Conservation (phyloP, 1,140 invertebrate species). For the Euborellia annulipes region DNA sequence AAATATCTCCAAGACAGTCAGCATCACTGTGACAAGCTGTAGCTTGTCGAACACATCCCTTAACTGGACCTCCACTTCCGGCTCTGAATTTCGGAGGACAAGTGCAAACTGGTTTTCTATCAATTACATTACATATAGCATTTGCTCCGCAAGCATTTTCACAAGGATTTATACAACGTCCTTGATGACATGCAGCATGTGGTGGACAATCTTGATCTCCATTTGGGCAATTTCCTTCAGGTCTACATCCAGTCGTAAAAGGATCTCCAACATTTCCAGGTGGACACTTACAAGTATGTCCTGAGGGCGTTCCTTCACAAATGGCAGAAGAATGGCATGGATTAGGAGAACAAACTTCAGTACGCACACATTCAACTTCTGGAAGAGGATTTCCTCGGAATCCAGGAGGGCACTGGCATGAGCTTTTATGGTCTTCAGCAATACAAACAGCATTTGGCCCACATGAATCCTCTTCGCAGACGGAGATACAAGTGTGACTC, state of each 20-base stretch:
- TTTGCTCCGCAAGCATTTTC: conserved; percentile 59
- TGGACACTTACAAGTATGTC: conserved; percentile 60
- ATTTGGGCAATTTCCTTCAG: conserved; percentile 50
- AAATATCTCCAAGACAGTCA: conserved; percentile 61
- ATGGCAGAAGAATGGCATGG: conserved; percentile 66
- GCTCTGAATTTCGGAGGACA: conserved; percentile 57
- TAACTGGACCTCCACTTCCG: conserved; percentile 36
- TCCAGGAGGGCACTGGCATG: conserved; percentile 71
- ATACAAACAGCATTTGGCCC: conserved; percentile 77
- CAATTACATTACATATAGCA: conserved; percentile 54
- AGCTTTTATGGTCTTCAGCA: conserved; percentile 61
- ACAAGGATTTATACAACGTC: conserved; percentile 61
- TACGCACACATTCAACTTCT: conserved; percentile 55
- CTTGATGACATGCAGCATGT: conserved; percentile 52
- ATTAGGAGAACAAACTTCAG: conserved; percentile 53
- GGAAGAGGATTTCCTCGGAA: conserved; percentile 60
- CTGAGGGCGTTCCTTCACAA: conserved; percentile 47
- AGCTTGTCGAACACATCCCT: conserved; percentile 53
- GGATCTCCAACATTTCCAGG: conserved; percentile 59
- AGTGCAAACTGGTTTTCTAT: conserved; percentile 54
- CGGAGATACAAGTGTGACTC: conserved; percentile 65
- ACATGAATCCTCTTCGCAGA: conserved; percentile 64
- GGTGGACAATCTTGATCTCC: conserved; percentile 58
- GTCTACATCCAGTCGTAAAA: conserved; percentile 50
- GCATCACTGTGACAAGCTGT: conserved; percentile 47